Evolutionary conservation across 2,797 vertebrate genomes (phyloP).

Genomic region (Mormyrops boulengeri): DNA sequence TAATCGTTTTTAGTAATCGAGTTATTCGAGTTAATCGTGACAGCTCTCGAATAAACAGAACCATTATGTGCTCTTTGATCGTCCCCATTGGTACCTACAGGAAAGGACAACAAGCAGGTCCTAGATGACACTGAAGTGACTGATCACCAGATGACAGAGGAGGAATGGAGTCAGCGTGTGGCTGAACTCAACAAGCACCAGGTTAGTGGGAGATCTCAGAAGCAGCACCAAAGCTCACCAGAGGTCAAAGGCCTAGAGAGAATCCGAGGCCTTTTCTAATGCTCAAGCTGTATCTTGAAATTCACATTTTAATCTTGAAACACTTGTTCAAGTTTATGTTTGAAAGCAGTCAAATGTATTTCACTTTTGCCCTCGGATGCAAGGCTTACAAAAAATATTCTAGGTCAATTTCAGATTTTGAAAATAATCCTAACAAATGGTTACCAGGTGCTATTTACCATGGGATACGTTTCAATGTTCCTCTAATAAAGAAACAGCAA

Average conservation of each 20-base stretch:
- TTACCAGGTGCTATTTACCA: not conserved
- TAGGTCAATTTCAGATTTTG: not conserved
- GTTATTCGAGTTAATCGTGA: not conserved
- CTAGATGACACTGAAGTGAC: constrained; percentile 53
- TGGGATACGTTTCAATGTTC: not conserved
- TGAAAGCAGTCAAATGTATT: not conserved
- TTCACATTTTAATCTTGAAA: not conserved
- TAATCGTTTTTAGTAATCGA: not conserved
- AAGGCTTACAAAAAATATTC: not conserved
- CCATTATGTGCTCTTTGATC: constrained; percentile 20
- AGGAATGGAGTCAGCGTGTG: constrained; percentile 81
- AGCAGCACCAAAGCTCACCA: not conserved
- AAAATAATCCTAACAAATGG: not conserved
- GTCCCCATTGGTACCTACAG: constrained; percentile 38
- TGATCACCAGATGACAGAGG: constrained; percentile 77
- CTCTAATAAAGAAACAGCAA: not conserved
- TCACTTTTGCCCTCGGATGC: not conserved
- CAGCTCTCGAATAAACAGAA: not conserved
- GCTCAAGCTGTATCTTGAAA: not conserved
- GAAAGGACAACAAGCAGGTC: constrained; percentile 67
- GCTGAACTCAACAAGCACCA: constrained; percentile 94
- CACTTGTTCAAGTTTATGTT: not conserved
- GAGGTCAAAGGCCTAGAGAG: not conserved
- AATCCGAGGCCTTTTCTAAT: not conserved
- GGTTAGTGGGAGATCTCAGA: constrained; percentile 54